Base-by-base conservation (phyloP, 2,113 vertebrate genomes). In the Heliornis fulica region DNA sequence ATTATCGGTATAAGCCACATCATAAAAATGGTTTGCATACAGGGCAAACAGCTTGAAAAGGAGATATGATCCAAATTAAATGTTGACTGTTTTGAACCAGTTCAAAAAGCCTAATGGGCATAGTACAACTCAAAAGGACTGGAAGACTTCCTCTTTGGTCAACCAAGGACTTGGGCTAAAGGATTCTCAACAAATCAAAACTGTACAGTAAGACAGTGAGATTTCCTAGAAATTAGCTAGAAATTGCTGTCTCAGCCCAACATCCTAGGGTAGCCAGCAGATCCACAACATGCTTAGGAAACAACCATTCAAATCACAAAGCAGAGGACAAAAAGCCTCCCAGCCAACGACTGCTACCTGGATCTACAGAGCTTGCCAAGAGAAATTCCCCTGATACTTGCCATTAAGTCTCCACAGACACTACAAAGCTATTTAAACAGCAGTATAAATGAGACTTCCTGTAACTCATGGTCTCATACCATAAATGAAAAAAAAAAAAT, bases 341-440 rank as follows among this genome's bases (percentile, higher is more conserved):
- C 74, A 92, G 77, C 6, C 72, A 41, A 51, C 4, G 10, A 57
- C 48, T 41, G 61, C 36, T 57, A 82, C 46, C 51, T 87, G 83
- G 76, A 96, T 60, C 32, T 91, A 74, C 46, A 90, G 46, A 77
- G 43, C 74, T 92, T 59, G 60, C 8, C 56, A 54, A 74, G 51
- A 89, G 90, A 92, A 96, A 86, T 90, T 90, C 88, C 89, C 84
- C 60, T 48, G 41, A 23, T 41, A 95, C 85, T 79, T 90, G 71
- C 29, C 12, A 1, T 76, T 76, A 71, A 71, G 43, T n/a, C 54
- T 90, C 85, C n/a, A 74, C 34, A 88, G 63, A 91, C 56, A 75
- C 50, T 60, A 77, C 32, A 83, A 83, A 66, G 66, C 32, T 86
- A 85, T 65, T 91, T 80, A 60, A 90, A 83, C 64, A 93, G 41